Evolutionary conservation across 1,140 invertebrate genomes (phyloP), one percentile per base, ranked within the genome.

Genomic region (Leptinotarsa defecta): DNA sequence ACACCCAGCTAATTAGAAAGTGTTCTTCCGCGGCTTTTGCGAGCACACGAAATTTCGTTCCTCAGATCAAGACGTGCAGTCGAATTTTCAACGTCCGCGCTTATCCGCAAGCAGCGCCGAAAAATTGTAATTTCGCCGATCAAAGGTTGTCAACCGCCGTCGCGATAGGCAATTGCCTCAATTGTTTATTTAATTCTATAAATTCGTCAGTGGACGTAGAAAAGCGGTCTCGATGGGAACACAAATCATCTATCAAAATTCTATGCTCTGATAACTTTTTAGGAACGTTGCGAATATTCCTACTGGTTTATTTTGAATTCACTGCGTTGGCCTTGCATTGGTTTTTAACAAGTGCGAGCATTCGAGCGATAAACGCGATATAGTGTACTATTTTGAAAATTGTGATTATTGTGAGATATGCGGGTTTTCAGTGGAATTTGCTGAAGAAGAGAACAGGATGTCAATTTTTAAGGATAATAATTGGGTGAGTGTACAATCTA

Each of bases 381-480:
- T 57, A n/a, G 52, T 57, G 52, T 19, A 57, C n/a, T 19, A n/a
- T 17, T 57, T 57, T n/a, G 15, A 57, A 57, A 57, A 57, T 19
- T 57, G 52, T 57, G 52, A 15, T 57, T 57, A 19, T 57, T 17
- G 52, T 57, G 52, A 57, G 52, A 57, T 57, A 57, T 57, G 52
- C 52, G 52, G 52, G 52, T 17, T 57, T 57, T 57, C 0, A 15
- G n/a, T 17, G 52, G 17, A 57, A 17, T 57, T 20, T 67, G 48
- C 27, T n/a, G 48, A 74, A 61, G 15, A 69, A 19, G 17, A 27
- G 20, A 49, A 52, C 8, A 70, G 57, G 5, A 79, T 79, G 78
- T 79, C 78, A 20, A 65, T 79, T 19, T 79, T 79, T 73, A 79
- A 79, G 74, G 78, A 79, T 73, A 79, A 79, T 49, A 77, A 65